Evolutionary conservation across 2,888 invertebrate species (phyloP).

Genomic region (Pheosia gnoma): DNA sequence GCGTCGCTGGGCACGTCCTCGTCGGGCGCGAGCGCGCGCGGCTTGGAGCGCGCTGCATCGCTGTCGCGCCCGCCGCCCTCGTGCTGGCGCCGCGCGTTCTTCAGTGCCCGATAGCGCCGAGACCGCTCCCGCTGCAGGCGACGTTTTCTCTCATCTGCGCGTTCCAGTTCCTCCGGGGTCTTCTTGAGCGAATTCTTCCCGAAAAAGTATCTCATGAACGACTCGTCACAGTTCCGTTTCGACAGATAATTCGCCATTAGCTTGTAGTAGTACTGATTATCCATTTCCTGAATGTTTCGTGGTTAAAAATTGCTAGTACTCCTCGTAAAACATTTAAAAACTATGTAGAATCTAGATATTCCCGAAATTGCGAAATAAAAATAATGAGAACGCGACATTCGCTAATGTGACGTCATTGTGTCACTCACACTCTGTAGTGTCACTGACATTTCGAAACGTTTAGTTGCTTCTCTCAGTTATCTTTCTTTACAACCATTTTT

Average conservation of each 20-base stretch:
- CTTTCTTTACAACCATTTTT: too few relatives aligned
- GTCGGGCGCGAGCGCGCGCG: constrained; percentile 55
- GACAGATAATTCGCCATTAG: constrained; percentile 79
- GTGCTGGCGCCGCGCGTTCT: constrained; percentile 76
- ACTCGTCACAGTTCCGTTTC: constrained; percentile 79
- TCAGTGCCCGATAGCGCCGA: constrained; percentile 73
- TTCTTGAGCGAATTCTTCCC: constrained; percentile 76
- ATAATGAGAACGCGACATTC: constrained; percentile 74
- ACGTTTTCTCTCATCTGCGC: constrained; percentile 76
- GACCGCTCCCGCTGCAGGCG: constrained; percentile 75
- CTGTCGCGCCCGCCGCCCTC: constrained; percentile 62
- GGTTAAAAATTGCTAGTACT: constrained; percentile 13
- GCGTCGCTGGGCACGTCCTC: constrained; percentile 69
- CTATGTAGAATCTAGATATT: constrained; percentile 38
- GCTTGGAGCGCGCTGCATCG: constrained; percentile 56
- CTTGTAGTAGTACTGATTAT: constrained; percentile 80
- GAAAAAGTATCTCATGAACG: constrained; percentile 80
- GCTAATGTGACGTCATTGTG: constrained; percentile 70
- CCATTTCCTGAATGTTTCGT: constrained; percentile 52
- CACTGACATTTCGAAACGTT: constrained; percentile 33
- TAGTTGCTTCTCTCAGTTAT: not conserved
- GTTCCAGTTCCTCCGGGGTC: constrained; percentile 74
- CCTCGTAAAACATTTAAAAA: constrained; percentile 39
- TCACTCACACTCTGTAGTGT: constrained; percentile 38
- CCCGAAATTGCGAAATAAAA: constrained; percentile 78